A percentile compares a stretch with the other conserved stretches of the same genome.
Evolutionary conservation across 2,113 vertebrate genomes (phyloP).

Genomic region (Apistogramma diplotaenia): DNA sequence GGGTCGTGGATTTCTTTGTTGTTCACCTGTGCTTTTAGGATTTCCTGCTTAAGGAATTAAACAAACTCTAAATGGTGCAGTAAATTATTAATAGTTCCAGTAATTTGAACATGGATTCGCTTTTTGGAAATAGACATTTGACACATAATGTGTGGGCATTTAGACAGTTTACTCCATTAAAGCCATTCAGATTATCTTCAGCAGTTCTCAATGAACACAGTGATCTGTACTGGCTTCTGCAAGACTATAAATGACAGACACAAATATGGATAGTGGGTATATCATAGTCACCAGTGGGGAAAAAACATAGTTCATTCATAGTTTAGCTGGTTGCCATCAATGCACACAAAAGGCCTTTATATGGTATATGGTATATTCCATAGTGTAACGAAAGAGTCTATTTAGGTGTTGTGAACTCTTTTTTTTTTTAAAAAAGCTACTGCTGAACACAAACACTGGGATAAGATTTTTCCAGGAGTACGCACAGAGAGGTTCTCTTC

Average conservation of each 20-base stretch:
- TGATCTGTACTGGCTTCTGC: background rate
- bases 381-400: background rate
- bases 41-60: background rate
- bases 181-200: background rate
- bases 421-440: conserved; percentile 30
- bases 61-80: background rate
- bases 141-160: background rate
- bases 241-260: background rate
- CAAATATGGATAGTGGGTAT: background rate
- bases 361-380: background rate
- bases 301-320: background rate
- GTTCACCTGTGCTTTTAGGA: background rate
- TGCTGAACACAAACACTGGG: conserved; percentile 1
- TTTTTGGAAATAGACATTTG: background rate
- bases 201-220: background rate
- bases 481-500: conserved; percentile 22
- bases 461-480: conserved; percentile 29
- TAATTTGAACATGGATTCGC: background rate
- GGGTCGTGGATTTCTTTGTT: background rate
- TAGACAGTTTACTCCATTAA: background rate
- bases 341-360: background rate
- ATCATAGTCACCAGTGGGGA: background rate
- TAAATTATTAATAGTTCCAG: background rate
- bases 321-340: background rate
- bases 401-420: background rate